These are phyloP conservation scores for Polypterus senegalus DNA, from an alignment of 2,113 vertebrate species.

Conservation along the genomic window DNA sequence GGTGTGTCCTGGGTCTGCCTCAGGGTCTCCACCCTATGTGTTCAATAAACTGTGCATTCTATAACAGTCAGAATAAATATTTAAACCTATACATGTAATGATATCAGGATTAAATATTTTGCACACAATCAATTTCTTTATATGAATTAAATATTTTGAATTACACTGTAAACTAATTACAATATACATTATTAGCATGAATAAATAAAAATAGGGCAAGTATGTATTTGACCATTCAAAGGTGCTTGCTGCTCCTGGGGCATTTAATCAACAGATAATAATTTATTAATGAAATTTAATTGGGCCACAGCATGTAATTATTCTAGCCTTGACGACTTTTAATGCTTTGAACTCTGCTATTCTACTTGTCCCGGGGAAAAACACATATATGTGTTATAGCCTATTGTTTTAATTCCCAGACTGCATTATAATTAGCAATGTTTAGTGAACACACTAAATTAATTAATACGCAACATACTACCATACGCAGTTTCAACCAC, in stretches of 20 bases:
- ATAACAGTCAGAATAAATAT: slow-evolving; percentile 32
- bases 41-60: slow-evolving; percentile 30
- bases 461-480: slow-evolving; percentile 70
- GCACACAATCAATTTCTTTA: slow-evolving; percentile 16
- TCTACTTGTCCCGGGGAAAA: not conserved
- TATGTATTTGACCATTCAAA: slow-evolving; percentile 22
- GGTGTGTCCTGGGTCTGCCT: too few species aligned
- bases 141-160: slow-evolving; percentile 18
- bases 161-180: slow-evolving; percentile 8
- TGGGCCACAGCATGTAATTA: not conserved
- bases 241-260: slow-evolving; percentile 8
- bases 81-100: slow-evolving; percentile 27
- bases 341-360: not conserved
- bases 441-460: slow-evolving; percentile 62
- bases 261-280: not conserved
- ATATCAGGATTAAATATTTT: slow-evolving; percentile 24
- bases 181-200: too few species aligned
- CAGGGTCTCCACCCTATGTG: slow-evolving; percentile 27
- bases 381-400: not conserved
- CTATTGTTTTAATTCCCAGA: slow-evolving; percentile 57
- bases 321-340: not conserved
- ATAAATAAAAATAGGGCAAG: slow-evolving; percentile 8
- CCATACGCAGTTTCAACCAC: slow-evolving; percentile 56
- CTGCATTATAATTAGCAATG: slow-evolving; percentile 66
- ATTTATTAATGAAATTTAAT: not conserved